phyloP scores from a whole-genome alignment of 2,888 invertebrate species.

The Brachylomia viminalis region DNA sequence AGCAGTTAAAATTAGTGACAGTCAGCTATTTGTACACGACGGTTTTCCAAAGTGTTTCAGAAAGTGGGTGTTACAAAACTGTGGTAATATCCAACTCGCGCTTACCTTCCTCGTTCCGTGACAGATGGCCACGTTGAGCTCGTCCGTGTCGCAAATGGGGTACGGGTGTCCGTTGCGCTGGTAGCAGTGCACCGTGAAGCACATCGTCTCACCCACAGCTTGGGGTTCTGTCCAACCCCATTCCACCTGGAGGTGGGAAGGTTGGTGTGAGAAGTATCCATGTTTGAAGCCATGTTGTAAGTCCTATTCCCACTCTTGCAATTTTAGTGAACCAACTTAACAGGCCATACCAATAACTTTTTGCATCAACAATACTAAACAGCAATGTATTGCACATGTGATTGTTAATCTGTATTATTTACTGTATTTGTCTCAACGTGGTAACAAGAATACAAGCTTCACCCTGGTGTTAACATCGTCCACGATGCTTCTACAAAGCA shows the following conservation, averaged over 20 bases:
- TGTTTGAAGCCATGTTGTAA: not conserved
- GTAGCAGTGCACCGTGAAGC: constrained; percentile 97
- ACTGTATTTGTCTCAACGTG: too few relatives aligned
- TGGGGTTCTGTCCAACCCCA: constrained; percentile 98
- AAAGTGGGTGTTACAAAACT: not conserved
- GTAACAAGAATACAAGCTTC: too few relatives aligned
- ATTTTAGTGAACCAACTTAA: not conserved
- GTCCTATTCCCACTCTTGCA: not conserved
- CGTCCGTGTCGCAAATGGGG: constrained; percentile 98
- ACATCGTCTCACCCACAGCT: constrained; percentile 97
- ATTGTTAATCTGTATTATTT: too few relatives aligned
- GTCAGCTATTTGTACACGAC: not conserved
- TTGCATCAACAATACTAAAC: too few relatives aligned
- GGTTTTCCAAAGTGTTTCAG: not conserved
- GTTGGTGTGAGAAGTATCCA: not conserved
- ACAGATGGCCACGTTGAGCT: constrained; percentile 96
- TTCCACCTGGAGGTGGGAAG: constrained; percentile 88
- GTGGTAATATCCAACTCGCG: not conserved
- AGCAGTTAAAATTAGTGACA: not conserved
- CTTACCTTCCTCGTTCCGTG: constrained; percentile 95
- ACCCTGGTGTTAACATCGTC: too few relatives aligned
- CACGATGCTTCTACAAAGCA: too few relatives aligned
- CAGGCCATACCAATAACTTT: too few relatives aligned
- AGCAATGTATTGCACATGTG: too few relatives aligned
- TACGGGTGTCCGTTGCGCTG: constrained; percentile 98